A percentile compares a stretch with the other conserved stretches of the same genome.
phyloP scores from a whole-genome alignment of 2,113 vertebrate genomes.

The Cryptoleucopteryx plumbea region DNA sequence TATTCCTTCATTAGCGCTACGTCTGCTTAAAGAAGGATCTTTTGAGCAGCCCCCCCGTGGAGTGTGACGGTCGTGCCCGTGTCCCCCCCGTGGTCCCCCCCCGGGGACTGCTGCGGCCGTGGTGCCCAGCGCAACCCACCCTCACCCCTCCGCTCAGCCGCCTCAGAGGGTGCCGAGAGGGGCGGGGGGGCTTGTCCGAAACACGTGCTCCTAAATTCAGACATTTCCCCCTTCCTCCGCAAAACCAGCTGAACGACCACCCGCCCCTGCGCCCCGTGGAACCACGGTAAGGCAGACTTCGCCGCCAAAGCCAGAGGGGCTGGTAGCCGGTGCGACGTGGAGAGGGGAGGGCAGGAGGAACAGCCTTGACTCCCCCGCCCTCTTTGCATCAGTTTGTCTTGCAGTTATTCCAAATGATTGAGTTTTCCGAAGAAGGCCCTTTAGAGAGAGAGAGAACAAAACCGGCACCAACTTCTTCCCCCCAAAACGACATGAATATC shows the following conservation, averaged over 20 bases:
- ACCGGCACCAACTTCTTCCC: not conserved
- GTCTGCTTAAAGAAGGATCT: not conserved
- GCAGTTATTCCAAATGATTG: slow-evolving; percentile 54
- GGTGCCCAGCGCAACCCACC: not conserved
- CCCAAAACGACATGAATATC: slow-evolving; percentile 23
- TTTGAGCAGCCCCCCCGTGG: not conserved
- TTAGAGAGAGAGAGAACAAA: slow-evolving; percentile 3
- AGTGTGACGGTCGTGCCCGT: no score
- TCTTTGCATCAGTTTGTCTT: slow-evolving; percentile 29
- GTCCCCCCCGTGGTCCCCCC: no score
- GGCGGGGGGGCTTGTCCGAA: not conserved
- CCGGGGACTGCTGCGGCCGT: no score
- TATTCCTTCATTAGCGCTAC: not conserved
- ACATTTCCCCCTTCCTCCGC: not conserved
- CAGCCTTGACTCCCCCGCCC: not conserved
- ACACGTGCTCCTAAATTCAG: not conserved
- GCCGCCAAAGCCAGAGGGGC: not conserved
- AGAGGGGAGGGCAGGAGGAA: not conserved
- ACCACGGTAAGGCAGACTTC: not conserved
- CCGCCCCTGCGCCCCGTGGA: not conserved
- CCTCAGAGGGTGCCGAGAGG: no score
- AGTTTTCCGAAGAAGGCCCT: slow-evolving; percentile 42
- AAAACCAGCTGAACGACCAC: not conserved
- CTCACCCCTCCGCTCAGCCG: no score
- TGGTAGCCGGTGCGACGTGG: not conserved